Evolutionary conservation across 2,888 invertebrate genomes (phyloP).

Genomic region (Synanthedon tipuliformis): DNA sequence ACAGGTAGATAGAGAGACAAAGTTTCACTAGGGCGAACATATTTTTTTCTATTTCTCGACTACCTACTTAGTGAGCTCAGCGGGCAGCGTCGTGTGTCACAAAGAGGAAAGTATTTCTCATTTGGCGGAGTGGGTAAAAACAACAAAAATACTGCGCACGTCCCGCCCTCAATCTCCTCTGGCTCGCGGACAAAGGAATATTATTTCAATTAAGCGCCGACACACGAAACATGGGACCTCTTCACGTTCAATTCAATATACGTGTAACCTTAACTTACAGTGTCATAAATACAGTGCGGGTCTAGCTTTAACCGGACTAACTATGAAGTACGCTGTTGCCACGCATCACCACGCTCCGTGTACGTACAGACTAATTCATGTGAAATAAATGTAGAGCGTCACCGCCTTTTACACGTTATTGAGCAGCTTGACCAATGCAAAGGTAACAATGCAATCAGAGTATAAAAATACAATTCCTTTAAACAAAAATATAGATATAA

Average conservation of each 20-base stretch:
- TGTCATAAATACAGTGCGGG: too few species aligned
- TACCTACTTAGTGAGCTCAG: conserved; percentile 1
- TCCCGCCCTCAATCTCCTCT: conserved; percentile 49
- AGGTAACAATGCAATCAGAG: too few species aligned
- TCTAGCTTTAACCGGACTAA: too few species aligned
- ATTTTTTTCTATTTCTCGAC: background rate
- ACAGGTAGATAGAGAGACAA: background rate
- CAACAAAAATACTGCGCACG: conserved; percentile 42
- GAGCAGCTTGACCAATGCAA: too few species aligned
- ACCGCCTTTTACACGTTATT: too few species aligned
- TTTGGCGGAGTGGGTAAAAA: conserved; percentile 42
- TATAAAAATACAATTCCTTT: too few species aligned
- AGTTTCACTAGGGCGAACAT: background rate
- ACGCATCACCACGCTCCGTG: too few species aligned
- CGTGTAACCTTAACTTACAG: too few species aligned
- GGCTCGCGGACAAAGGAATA: conserved; percentile 50
- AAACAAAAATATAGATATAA: too few species aligned
- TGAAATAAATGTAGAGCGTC: too few species aligned
- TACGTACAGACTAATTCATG: too few species aligned
- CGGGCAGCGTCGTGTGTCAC: conserved; percentile 44
- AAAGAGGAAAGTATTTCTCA: conserved; percentile 60
- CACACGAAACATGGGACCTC: background rate
- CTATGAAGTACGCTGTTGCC: too few species aligned
- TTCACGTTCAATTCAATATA: background rate
- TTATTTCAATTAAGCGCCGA: conserved; percentile 53